Conservation (phyloP, 2,888 invertebrate genomes). For the Ophion obscuratus region DNA sequence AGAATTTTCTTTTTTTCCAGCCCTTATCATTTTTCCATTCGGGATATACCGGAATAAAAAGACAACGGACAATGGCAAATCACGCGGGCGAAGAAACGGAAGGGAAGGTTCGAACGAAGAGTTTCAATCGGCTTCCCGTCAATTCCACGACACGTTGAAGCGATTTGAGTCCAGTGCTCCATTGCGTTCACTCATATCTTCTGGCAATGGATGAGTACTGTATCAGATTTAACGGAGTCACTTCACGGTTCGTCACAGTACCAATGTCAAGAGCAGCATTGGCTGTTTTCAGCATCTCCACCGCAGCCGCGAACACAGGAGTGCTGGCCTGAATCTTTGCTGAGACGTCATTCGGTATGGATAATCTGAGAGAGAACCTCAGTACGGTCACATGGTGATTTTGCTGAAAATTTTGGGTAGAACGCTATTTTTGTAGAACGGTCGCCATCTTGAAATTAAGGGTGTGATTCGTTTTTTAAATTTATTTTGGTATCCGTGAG, state of each 20-base stretch:
- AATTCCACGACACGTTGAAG: constrained; percentile 48
- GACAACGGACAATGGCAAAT: constrained; percentile 8
- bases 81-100: neutral
- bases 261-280: constrained; percentile 58
- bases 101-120: neutral
- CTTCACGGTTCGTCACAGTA: constrained; percentile 51
- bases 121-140: constrained; percentile 55
- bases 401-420: too few relatives aligned
- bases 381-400: too few relatives aligned
- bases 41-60: constrained; percentile 9
- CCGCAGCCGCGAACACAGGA: constrained; percentile 18
- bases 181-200: constrained; percentile 26
- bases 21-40: constrained; percentile 6
- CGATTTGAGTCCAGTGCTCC: constrained; percentile 20
- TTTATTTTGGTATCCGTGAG: too few relatives aligned
- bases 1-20: constrained; percentile 3
- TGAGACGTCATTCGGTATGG: constrained; percentile 36
- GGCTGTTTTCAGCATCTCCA: constrained; percentile 44
- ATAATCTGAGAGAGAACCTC: constrained; percentile 9
- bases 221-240: constrained; percentile 43
- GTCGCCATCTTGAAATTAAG: too few relatives aligned
- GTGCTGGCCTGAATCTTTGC: constrained; percentile 38
- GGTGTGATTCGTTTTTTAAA: too few relatives aligned
- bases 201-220: constrained; percentile 18
- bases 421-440: too few relatives aligned